A percentile compares a stretch with the other conserved stretches of the same genome.
Evolutionary conservation across 2,797 vertebrate genomes (phyloP).

Genomic region (Pteronotus mesoamericanus): DNA sequence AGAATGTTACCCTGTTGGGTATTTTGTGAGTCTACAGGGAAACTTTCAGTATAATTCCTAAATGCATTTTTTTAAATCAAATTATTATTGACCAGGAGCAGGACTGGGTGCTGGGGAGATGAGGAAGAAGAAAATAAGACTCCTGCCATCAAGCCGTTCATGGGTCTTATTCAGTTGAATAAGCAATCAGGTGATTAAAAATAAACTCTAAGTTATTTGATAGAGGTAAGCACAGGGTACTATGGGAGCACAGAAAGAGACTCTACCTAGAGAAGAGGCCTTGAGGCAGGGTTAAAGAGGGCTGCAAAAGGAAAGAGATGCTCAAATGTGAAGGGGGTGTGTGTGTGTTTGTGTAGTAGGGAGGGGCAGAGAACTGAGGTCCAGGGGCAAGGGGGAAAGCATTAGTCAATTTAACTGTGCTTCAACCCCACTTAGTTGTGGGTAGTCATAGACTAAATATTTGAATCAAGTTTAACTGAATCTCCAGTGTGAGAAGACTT

Average conservation of each 20-base stretch:
- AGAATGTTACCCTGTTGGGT: background rate
- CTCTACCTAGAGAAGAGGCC: background rate
- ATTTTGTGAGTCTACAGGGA: background rate
- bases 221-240: background rate
- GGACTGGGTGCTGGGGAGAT: background rate
- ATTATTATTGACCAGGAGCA: background rate
- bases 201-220: background rate
- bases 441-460: background rate
- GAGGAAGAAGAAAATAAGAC: background rate
- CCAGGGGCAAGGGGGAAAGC: background rate
- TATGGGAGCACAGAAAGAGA: background rate
- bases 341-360: background rate
- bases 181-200: background rate
- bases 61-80: conserved; percentile 13
- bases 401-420: background rate
- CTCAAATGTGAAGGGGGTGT: background rate
- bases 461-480: conserved; percentile 1
- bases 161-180: background rate
- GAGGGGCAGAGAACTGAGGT: background rate
- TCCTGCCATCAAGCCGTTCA: background rate
- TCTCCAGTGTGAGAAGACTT: conserved; percentile 15
- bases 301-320: background rate
- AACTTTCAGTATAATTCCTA: background rate
- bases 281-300: background rate
- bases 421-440: background rate